A percentile compares a stretch with the other conserved stretches of the same genome.
These are phyloP conservation scores for Agriopis leucophaearia DNA, from an alignment of 2,888 invertebrate species.

Conservation along the genomic window DNA sequence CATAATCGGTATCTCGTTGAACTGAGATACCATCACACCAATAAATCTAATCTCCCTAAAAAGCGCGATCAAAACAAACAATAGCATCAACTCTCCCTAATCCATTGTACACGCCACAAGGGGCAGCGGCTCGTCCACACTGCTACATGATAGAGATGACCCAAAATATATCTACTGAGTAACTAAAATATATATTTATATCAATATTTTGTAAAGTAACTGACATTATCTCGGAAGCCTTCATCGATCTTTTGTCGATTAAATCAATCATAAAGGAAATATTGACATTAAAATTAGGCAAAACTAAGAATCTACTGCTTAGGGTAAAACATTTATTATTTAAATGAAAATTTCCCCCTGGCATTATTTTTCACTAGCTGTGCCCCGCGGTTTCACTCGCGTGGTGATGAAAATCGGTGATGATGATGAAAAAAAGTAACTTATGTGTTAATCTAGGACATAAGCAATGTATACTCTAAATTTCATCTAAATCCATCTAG, in stretches of 20 bases:
- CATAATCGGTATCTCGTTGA: not conserved
- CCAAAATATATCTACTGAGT: not conserved
- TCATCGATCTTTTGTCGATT: no score
- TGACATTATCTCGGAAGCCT: not conserved
- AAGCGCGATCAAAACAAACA: conserved; percentile 46
- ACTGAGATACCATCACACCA: conserved; percentile 11
- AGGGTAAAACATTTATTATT: not conserved
- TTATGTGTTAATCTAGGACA: no score
- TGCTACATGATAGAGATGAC: conserved; percentile 25
- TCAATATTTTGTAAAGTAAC: not conserved
- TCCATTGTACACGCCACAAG: conserved; percentile 39
- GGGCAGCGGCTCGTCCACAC: conserved; percentile 36
- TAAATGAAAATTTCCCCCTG: no score
- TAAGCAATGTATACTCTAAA: no score
- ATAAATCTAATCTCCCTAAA: conserved; percentile 43
- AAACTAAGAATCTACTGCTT: no score
- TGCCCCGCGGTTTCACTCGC: no score
- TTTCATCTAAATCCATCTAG: no score
- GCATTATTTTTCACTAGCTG: no score
- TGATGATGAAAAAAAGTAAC: no score
- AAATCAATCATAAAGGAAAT: no score
- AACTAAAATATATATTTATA: not conserved
- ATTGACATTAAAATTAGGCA: no score
- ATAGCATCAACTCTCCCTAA: conserved; percentile 43
- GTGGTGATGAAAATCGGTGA: no score